A percentile compares a stretch with the other conserved stretches of the same genome.
Evolutionary conservation across 1,140 invertebrate genomes (phyloP).

Genomic region (Drosophila sp.): DNA sequence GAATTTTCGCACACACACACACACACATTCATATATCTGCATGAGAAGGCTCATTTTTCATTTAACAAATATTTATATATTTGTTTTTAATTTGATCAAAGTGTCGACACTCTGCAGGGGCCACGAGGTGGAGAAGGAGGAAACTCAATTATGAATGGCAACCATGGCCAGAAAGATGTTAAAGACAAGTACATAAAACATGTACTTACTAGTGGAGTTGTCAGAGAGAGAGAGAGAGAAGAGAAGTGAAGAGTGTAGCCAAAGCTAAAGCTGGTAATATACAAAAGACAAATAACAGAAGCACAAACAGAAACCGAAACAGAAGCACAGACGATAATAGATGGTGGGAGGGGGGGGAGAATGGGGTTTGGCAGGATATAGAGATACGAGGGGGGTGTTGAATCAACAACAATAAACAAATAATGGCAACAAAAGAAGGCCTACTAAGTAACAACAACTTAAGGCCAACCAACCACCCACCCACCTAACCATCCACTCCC

Average conservation of each 20-base stretch:
- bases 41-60: slow-evolving; percentile 49
- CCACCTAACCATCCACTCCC: not conserved
- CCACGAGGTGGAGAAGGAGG: not conserved
- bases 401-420: slow-evolving; percentile 71
- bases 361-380: not conserved
- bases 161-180: not conserved
- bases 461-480: slow-evolving; percentile 11
- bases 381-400: slow-evolving; percentile 14
- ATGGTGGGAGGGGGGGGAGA: not conserved
- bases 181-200: slow-evolving; percentile 30
- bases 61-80: slow-evolving; percentile 67
- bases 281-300: slow-evolving; percentile 47
- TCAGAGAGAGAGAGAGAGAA: not conserved
- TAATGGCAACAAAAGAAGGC: slow-evolving; percentile 64
- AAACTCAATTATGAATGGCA: slow-evolving; percentile 25
- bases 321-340: slow-evolving; percentile 20
- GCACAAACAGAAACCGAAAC: slow-evolving; percentile 27
- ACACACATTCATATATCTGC: slow-evolving; percentile 45
- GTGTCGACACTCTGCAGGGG: slow-evolving; percentile 22
- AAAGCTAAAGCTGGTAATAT: slow-evolving; percentile 53
- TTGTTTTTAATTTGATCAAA: slow-evolving; percentile 70
- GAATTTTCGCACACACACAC: slow-evolving; percentile 36
- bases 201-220: slow-evolving; percentile 35
- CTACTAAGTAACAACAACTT: slow-evolving; percentile 64
- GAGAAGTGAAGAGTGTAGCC: not conserved